Percentiles rank a stretch among this genome's conserved stretches.
Conservation (phyloP, 37 sponge, comb jelly and placozoan species). For the Mnemiopsis leidyi region DNA sequence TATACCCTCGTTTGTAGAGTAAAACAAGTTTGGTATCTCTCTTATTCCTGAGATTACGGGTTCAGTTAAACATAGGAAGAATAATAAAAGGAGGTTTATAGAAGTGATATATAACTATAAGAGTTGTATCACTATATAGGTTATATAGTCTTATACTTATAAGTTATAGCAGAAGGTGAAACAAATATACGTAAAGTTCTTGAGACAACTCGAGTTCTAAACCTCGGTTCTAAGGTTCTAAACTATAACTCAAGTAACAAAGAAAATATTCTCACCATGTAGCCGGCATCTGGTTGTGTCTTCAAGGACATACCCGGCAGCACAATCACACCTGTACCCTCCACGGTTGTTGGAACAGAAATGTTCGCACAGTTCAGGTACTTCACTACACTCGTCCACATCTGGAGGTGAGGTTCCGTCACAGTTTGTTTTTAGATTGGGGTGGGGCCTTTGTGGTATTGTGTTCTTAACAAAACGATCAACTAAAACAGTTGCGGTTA, state of each 20-base stretch:
- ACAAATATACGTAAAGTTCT: neutral
- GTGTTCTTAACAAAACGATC: conserved; percentile 32
- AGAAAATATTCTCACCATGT: neutral
- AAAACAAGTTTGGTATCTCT: neutral
- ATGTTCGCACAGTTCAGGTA: conserved; percentile 33
- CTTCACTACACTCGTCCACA: neutral
- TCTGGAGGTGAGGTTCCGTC: no score
- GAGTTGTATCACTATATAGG: neutral
- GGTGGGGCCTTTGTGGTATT: no score
- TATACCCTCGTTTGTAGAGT: neutral
- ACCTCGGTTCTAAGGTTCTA: no score
- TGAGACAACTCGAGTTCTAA: no score
- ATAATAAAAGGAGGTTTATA: no score
- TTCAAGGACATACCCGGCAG: neutral
- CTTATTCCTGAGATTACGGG: neutral
- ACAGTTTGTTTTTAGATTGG: no score
- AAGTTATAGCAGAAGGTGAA: neutral
- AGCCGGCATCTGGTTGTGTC: conserved; percentile 6
- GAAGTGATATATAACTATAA: neutral
- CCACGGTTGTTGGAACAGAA: conserved; percentile 29
- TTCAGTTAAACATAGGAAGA: no score
- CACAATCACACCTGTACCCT: conserved; percentile 61
- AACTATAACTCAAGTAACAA: no score
- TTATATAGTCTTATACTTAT: neutral
- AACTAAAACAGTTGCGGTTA: neutral